Evolutionary conservation across 2,888 invertebrate species (phyloP).

Genomic region (Epicampocera succincta): DNA sequence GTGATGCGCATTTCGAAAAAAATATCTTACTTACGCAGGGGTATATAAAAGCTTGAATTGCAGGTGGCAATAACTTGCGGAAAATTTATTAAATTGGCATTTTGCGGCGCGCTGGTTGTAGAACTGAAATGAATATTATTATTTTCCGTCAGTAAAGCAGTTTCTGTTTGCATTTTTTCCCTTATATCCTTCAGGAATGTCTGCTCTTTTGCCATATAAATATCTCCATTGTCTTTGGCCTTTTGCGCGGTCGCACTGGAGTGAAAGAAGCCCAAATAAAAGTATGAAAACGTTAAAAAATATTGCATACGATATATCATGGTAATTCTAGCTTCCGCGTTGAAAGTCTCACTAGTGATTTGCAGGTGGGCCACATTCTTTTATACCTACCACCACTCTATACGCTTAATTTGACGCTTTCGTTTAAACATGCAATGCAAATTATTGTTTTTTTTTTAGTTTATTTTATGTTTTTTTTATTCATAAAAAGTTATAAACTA

Average conservation of each 20-base stretch:
- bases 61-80: slow-evolving; percentile 82
- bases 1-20: too few species aligned
- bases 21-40: slow-evolving; percentile 81
- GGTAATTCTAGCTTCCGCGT: background rate
- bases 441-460: slow-evolving; percentile 26
- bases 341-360: background rate
- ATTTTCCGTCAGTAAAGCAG: background rate
- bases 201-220: slow-evolving; percentile 71
- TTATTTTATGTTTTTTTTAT: slow-evolving; percentile 35
- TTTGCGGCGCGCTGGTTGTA: background rate
- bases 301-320: slow-evolving; percentile 33
- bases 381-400: background rate
- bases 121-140: background rate
- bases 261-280: background rate
- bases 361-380: background rate
- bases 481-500: slow-evolving; percentile 25
- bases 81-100: slow-evolving; percentile 76
- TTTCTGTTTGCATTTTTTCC: slow-evolving; percentile 41
- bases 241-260: slow-evolving; percentile 31
- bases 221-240: slow-evolving; percentile 77
- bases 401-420: slow-evolving; percentile 1
- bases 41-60: slow-evolving; percentile 83
- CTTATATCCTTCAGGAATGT: slow-evolving; percentile 72
- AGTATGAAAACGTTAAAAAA: background rate
- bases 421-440: slow-evolving; percentile 33